Percentiles rank a stretch among this genome's conserved stretches.
Evolutionary conservation across 1,140 invertebrate species (phyloP).

Genomic region (Cyclargus thomasi): DNA sequence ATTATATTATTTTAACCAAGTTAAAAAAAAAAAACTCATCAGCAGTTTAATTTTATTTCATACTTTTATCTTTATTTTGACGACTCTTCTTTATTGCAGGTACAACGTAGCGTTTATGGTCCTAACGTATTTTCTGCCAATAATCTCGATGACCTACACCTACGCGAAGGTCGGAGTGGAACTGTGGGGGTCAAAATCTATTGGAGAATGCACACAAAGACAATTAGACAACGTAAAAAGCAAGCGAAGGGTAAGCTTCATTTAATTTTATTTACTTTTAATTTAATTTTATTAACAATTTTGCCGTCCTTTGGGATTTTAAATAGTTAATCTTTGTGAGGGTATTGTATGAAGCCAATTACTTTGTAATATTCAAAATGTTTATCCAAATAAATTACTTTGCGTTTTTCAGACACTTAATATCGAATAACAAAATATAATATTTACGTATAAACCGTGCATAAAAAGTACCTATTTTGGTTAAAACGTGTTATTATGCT

Average conservation of each 20-base stretch:
- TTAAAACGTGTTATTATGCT: neutral
- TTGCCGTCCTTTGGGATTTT: constrained; percentile 17
- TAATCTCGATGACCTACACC: constrained; percentile 92
- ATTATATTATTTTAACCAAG: neutral
- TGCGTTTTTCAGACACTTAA: neutral
- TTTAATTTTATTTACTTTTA: neutral
- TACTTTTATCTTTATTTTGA: constrained; percentile 27
- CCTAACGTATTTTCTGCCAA: constrained; percentile 95
- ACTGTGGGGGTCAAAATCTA: constrained; percentile 95
- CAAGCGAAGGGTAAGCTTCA: constrained; percentile 89
- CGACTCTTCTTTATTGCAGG: constrained; percentile 73
- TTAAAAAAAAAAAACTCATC: neutral
- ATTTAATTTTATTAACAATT: neutral
- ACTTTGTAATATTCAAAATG: neutral
- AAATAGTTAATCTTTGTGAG: neutral
- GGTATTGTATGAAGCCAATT: neutral
- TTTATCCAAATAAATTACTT: neutral
- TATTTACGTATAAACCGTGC: too few relatives aligned
- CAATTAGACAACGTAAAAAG: constrained; percentile 94
- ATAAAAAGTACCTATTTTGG: too few relatives aligned
- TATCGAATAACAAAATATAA: neutral
- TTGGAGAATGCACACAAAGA: constrained; percentile 93
- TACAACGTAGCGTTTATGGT: constrained; percentile 92
- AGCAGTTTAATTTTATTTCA: constrained; percentile 1
- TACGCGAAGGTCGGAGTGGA: constrained; percentile 93